Percentiles rank a stretch among this genome's conserved stretches.
These are phyloP conservation scores for Phthorimaea operculella DNA, from an alignment of 1,140 invertebrate genomes.

Conservation along the genomic window DNA sequence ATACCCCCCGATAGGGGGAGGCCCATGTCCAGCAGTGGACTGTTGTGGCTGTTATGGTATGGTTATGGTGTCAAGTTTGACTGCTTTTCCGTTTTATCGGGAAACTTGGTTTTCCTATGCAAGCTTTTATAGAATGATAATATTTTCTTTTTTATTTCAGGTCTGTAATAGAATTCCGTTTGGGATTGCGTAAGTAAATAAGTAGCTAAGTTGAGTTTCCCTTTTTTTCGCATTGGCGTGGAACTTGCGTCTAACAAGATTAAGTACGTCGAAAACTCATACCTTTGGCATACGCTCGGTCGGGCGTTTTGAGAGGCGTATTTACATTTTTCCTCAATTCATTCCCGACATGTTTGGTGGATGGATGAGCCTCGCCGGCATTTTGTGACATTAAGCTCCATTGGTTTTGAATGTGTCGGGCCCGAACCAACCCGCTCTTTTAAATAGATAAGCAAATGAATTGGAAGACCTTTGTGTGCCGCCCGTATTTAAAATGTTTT, in stretches of 20 bases:
- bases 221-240: neutral
- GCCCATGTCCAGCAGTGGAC: no score
- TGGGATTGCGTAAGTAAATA: neutral
- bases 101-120: neutral
- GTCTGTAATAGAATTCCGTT: neutral
- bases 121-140: neutral
- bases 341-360: slow-evolving; percentile 34
- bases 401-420: slow-evolving; percentile 57
- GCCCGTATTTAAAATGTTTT: slow-evolving; percentile 19
- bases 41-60: no score
- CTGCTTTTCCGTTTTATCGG: neutral
- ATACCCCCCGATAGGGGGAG: no score
- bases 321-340: slow-evolving; percentile 49
- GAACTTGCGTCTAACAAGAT: neutral
- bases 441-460: slow-evolving; percentile 65
- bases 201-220: neutral
- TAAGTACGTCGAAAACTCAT: neutral
- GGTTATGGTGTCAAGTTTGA: neutral
- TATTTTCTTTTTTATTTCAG: slow-evolving; percentile 4
- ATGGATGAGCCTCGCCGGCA: slow-evolving; percentile 46
- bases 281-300: neutral
- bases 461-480: slow-evolving; percentile 53
- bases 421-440: slow-evolving; percentile 49
- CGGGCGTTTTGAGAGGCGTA: slow-evolving; percentile 27
- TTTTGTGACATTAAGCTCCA: slow-evolving; percentile 63